Evolutionary conservation across 2,888 invertebrate species (phyloP), one percentile per base, ranked within the genome.

Genomic region (Ametastegia equiseti): DNA sequence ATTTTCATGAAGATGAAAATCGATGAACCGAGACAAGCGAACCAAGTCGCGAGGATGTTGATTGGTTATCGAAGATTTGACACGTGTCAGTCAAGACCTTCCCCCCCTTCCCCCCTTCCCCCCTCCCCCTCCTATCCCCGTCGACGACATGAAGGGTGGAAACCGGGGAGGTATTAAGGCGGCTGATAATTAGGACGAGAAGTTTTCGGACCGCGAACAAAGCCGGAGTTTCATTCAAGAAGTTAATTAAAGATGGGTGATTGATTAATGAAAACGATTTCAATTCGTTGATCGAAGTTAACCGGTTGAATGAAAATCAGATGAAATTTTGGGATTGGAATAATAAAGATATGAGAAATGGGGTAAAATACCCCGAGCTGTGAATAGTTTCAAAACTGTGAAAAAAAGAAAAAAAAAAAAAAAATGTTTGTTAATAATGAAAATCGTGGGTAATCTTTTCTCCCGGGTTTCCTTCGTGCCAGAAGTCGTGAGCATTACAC

Each of bases 401-500:
- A 63, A 36, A 36, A 65, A 6, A 36, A n/a, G 30, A 60, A 27
- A 27, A 0, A 67, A 39, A 36, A 65, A 39, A 67, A 67, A 39
- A n/a, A 11, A n/a, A n/a, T n/a, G n/a, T n/a, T n/a, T n/a, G n/a
- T n/a, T n/a, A n/a, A n/a, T n/a, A n/a, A 23, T 19, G 15, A 36
- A 39, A 39, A 42, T 15, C n/a, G 15, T 27, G 42, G 75, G 54
- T 50, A 36, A 36, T 33, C 50, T 75, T 54, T 75, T 54, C 19
- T 75, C 36, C 54, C 11, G 27, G 13, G 11, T 23, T 45, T 36
- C 36, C 54, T 75, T 54, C 75, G 75, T 75, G 75, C 54, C 7
- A 75, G 75, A 54, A 75, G 50, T 75, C 75, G 75, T 75, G 75
- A 75, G 54, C 75, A 36, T 75, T 75, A 75, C n/a, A n/a, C n/a